Base-by-base conservation (phyloP, 1,140 invertebrate species). In the Zaprionus inermis region DNA sequence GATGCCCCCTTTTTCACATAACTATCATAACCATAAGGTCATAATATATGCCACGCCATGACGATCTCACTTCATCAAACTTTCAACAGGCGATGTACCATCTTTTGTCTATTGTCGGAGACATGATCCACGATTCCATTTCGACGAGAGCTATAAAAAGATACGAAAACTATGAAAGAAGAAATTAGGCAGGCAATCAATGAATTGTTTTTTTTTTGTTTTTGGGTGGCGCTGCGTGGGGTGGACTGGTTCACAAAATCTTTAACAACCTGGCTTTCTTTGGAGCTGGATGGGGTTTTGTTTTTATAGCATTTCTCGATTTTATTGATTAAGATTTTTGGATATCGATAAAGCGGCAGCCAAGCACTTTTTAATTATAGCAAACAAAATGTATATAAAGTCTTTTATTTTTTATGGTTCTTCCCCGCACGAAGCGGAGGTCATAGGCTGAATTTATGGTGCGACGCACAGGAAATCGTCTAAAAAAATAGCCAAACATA, bases 31-130 rank as follows among this genome's bases (percentile, higher is more conserved):
- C 11, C 36, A 68, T 60, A 18, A 57, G 18, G 12, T 63, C 59
- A 46, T 75, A 70, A 70, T 46, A 66, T 76, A 76, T 82, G 30
- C 34, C 14, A 64, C 57, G 61, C 60, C 60, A 60, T 55, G 63
- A 82, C 80, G 64, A 85, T 86, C 82, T 88, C 73, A 83, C 83
- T 78, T 83, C 77, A 86, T 86, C 76, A 82, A 88, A 80, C 76
- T 86, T 88, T 88, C 82, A 88, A 88, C 76, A 72, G 76, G 52
- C 58, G 46, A 34, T 52, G 61, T 49, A 64, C 72, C 30, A 81
- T 84, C 63, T 51, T 57, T 86, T 71, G 79, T 79, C 86, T 82
- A 86, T 85, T 85, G 82, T 58, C 52, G 41, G 22, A 58, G 28
- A 65, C 24, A 24, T 22, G 32, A 73, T 38, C 63, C n/a, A n/a